These are phyloP conservation scores for Drosophila pandora DNA, from an alignment of 1,140 invertebrate genomes.

Conservation along the genomic window DNA sequence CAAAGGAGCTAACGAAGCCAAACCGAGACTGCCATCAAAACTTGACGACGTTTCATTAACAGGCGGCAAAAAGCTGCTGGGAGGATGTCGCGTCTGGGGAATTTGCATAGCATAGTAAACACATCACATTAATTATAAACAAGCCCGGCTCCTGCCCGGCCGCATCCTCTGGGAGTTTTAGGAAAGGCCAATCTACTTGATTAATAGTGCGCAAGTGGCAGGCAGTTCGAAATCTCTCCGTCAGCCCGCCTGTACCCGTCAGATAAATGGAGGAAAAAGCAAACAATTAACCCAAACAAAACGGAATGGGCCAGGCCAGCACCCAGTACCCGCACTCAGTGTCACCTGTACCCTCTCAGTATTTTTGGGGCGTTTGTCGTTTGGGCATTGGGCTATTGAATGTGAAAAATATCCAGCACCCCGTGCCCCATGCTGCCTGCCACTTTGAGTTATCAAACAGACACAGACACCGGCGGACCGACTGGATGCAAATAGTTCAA, in stretches of 20 bases:
- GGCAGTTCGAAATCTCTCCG: slow-evolving; percentile 58
- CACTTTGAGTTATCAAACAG: slow-evolving; percentile 46
- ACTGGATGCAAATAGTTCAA: slow-evolving; percentile 61
- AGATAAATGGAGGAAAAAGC: slow-evolving; percentile 70
- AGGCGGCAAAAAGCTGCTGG: slow-evolving; percentile 14
- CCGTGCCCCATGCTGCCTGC: background rate
- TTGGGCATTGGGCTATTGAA: background rate
- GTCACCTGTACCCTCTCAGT: slow-evolving; percentile 53
- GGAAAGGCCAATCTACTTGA: slow-evolving; percentile 67
- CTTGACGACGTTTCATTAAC: slow-evolving; percentile 77
- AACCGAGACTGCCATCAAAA: slow-evolving; percentile 59
- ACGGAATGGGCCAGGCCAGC: background rate
- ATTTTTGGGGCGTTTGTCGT: background rate
- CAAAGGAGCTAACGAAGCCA: background rate
- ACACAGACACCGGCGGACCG: slow-evolving; percentile 14
- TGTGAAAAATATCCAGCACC: background rate
- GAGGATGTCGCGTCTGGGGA: slow-evolving; percentile 49
- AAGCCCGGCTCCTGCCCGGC: slow-evolving; percentile 32
- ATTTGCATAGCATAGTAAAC: slow-evolving; percentile 57
- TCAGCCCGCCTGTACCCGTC: slow-evolving; percentile 44
- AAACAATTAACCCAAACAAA: slow-evolving; percentile 73
- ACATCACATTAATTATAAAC: slow-evolving; percentile 78
- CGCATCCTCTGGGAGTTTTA: slow-evolving; percentile 19
- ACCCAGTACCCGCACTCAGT: background rate
- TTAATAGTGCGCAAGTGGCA: slow-evolving; percentile 71